Conservation (phyloP, 2,888 invertebrate genomes). For the Drosophila pseudotakahashii region DNA sequence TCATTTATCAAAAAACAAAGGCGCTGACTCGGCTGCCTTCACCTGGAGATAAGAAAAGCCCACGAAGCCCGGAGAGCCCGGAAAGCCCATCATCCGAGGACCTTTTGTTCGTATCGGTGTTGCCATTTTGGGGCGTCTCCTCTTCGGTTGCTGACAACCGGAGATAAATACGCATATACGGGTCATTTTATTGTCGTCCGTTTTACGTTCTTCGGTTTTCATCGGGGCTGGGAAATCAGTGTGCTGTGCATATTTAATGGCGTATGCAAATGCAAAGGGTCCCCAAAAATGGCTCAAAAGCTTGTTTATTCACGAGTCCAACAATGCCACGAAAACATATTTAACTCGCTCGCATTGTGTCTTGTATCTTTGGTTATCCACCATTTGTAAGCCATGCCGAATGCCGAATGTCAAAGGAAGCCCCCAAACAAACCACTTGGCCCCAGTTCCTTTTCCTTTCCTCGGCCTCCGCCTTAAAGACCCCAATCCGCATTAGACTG, state of each 20-base stretch:
- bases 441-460: constrained; percentile 11
- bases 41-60: constrained; percentile 62
- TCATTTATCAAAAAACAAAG: constrained; percentile 75
- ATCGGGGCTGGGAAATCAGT: constrained; percentile 53
- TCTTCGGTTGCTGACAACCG: constrained; percentile 62
- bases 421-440: constrained; percentile 29
- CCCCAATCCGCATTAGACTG: constrained; percentile 26
- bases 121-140: constrained; percentile 54
- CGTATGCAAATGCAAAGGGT: constrained; percentile 70
- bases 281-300: constrained; percentile 57
- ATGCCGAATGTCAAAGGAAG: constrained; percentile 33
- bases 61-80: constrained; percentile 29
- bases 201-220: constrained; percentile 7
- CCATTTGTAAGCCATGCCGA: constrained; percentile 34
- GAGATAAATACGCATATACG: constrained; percentile 51
- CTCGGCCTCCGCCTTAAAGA: not conserved
- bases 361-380: constrained; percentile 33
- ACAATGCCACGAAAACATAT: constrained; percentile 56
- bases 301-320: constrained; percentile 66
- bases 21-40: constrained; percentile 47
- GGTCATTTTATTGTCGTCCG: constrained; percentile 69
- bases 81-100: constrained; percentile 12
- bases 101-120: constrained; percentile 58
- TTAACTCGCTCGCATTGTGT: constrained; percentile 38
- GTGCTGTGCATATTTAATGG: constrained; percentile 75